Base-by-base conservation (phyloP, 1,140 invertebrate genomes). In the Drosophila ohnishii region DNA sequence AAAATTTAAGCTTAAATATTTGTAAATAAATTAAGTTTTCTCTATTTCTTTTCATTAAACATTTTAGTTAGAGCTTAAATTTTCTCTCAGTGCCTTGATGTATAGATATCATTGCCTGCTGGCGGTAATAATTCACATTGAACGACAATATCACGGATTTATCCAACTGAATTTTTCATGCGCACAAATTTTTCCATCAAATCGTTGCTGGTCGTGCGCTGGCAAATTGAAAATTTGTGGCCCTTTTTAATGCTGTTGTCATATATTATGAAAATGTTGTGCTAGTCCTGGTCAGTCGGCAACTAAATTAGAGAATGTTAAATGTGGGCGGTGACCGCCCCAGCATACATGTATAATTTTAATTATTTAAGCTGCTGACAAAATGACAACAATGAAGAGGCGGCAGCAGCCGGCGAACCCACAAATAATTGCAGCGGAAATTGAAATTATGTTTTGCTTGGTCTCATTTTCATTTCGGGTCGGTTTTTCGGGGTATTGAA, bases 381-480 rank as follows among this genome's bases (percentile, higher is more conserved):
- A 60, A 75, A 58, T 50, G 55, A 65, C 39, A 66, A 61, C 55
- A 69, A 55, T 53, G 56, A 50, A 39, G 32, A 25, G 39, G 35
- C 45, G 58, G 65, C 56, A 28, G 39, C 55, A 42, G 39, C 25
- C 45, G 57, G 65, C 58, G 47, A 48, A 44, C 53, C 69, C 62
- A 50, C 58, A 75, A 76, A 78, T 87, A 82, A 87, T 79, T 82
- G 75, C 75, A 86, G 63, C 83, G 83, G 84, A 86, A 88, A 86
- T 86, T 83, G 79, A 88, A 87, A 88, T 77, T 86, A 82, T 88
- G 65, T 79, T 76, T 78, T 69, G 75, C 79, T 82, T 73, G 60
- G 72, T 44, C 66, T 82, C 76, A 67, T 83, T 83, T 73, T 57
- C 34, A 76, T 72, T 76, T 79, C n/a, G 58, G 44, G 22, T 22